Evolutionary conservation across 2,113 vertebrate genomes (phyloP).

Genomic region (Oriolus oriolus): DNA sequence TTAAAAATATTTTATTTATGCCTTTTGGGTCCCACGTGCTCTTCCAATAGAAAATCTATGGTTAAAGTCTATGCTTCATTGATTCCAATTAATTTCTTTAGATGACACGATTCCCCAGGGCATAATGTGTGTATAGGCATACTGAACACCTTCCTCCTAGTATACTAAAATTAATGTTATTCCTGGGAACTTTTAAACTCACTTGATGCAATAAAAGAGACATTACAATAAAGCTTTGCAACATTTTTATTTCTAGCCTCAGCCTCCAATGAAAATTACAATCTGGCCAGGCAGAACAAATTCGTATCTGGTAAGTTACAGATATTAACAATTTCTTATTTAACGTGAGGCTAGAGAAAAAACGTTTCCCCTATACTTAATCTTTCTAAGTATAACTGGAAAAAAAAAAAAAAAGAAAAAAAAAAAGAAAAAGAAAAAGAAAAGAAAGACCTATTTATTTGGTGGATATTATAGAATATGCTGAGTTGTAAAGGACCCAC

Average conservation of each 20-base stretch:
- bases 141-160: not conserved
- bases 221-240: not conserved
- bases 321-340: not conserved
- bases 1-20: not conserved
- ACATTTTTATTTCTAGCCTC: not conserved
- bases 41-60: not conserved
- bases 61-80: not conserved
- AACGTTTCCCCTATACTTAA: not conserved
- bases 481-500: not conserved
- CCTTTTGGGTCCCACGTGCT: not conserved
- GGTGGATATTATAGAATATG: not conserved
- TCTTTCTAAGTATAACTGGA: not conserved
- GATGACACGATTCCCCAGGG: not conserved
- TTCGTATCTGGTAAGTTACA: not conserved
- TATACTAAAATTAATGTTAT: not conserved
- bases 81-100: constrained; percentile 28
- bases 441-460: not conserved
- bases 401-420: accelerated
- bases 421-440: not conserved
- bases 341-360: not conserved
- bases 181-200: not conserved
- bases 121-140: not conserved
- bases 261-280: not conserved
- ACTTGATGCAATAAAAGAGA: not conserved
- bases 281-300: not conserved